These are phyloP conservation scores for Chydorus sphaericus DNA, from an alignment of 2,888 invertebrate species.

Conservation along the genomic window DNA sequence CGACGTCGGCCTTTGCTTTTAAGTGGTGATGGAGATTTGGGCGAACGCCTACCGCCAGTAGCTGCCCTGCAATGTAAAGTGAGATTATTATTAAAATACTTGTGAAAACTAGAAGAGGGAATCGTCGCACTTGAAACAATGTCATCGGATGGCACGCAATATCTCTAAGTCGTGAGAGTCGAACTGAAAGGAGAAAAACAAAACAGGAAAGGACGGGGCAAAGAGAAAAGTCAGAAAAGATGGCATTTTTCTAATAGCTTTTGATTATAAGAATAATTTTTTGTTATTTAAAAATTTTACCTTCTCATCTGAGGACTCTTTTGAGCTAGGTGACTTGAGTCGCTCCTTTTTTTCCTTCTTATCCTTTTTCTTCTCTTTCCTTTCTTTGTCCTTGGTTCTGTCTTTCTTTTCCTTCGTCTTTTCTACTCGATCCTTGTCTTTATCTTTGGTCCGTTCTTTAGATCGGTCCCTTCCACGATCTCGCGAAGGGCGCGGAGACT, in stretches of 20 bases:
- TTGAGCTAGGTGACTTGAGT: not conserved
- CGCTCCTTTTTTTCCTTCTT: conserved; percentile 11
- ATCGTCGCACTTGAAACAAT: not conserved
- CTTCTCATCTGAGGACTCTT: not conserved
- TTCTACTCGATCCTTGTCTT: conserved; percentile 7
- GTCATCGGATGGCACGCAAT: too few relatives aligned
- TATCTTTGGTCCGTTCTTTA: not conserved
- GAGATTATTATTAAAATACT: not conserved
- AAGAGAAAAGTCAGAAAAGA: too few relatives aligned
- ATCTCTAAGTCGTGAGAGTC: too few relatives aligned
- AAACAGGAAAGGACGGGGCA: too few relatives aligned
- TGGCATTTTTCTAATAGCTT: too few relatives aligned
- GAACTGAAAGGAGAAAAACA: too few relatives aligned
- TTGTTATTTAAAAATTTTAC: not conserved
- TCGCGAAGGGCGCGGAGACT: not conserved
- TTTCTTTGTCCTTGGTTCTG: conserved; percentile 4
- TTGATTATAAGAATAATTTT: too few relatives aligned
- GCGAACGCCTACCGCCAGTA: too few relatives aligned
- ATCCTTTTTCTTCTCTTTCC: conserved; percentile 9
- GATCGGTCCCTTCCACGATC: not conserved
- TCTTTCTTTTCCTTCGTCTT: not conserved
- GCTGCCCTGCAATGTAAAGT: too few relatives aligned
- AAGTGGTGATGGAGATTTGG: not conserved
- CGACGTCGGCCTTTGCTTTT: conserved; percentile 8
- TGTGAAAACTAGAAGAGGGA: not conserved